Evolutionary conservation across 2,797 vertebrate species (phyloP).

Genomic region (Silurus aristotelis): DNA sequence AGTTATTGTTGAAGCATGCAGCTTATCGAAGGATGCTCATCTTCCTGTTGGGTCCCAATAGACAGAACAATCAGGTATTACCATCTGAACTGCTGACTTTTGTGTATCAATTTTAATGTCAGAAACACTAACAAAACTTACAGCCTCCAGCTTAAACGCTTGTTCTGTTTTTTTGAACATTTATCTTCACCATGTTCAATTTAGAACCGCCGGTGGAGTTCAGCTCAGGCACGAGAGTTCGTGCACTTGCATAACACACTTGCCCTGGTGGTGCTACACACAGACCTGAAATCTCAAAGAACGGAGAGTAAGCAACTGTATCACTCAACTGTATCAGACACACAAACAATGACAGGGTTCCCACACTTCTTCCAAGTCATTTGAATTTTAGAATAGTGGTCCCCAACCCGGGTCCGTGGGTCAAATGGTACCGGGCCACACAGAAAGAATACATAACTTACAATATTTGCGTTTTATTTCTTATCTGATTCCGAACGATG

Average conservation of each 20-base stretch:
- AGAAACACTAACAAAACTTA: too few relatives aligned
- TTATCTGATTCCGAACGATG: too few relatives aligned
- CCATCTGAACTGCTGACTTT: not conserved
- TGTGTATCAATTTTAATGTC: not conserved
- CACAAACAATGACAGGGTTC: not conserved
- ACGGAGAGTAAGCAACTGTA: conserved; percentile 81
- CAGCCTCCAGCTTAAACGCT: not conserved
- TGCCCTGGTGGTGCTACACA: conserved; percentile 89
- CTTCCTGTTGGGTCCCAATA: conserved; percentile 88
- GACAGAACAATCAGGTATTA: conserved; percentile 94
- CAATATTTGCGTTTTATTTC: too few relatives aligned
- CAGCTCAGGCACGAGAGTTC: conserved; percentile 95
- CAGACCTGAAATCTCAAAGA: conserved; percentile 83
- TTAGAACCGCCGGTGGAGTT: conserved; percentile 98
- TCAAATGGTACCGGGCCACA: too few relatives aligned
- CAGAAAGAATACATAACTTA: too few relatives aligned
- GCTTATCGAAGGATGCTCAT: conserved; percentile 90
- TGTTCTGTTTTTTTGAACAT: not conserved
- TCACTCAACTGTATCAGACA: not conserved
- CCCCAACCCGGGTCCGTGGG: too few relatives aligned
- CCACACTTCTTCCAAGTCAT: not conserved
- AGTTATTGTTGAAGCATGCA: conserved; percentile 89
- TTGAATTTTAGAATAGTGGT: too few relatives aligned
- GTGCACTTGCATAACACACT: conserved; percentile 94
- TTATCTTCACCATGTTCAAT: not conserved